Percentiles rank a stretch among this genome's conserved stretches.
These are phyloP conservation scores for Crocidura indochinensis DNA, from an alignment of 2,797 vertebrate species.

Conservation along the genomic window DNA sequence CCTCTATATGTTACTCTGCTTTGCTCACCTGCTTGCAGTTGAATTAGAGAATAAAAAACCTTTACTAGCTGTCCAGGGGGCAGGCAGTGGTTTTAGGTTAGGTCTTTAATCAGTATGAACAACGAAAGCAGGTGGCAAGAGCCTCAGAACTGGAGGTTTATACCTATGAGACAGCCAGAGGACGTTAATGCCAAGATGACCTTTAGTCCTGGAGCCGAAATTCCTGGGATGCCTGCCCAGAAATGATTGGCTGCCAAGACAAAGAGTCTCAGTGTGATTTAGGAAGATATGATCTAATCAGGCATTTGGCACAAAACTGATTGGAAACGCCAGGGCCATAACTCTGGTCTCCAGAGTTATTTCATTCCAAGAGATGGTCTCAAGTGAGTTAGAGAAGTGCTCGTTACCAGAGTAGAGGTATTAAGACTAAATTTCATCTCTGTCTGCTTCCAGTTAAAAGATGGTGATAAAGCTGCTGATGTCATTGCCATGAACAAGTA, in stretches of 20 bases:
- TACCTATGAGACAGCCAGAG: neutral
- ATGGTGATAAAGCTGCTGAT: neutral
- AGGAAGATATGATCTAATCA: constrained; percentile 33
- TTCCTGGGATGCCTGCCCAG: constrained; percentile 33
- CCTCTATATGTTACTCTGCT: too few species aligned
- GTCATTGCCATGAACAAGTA: neutral
- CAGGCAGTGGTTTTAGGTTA: neutral
- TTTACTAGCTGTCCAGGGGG: neutral
- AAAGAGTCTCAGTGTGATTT: constrained; percentile 17
- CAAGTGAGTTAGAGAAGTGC: constrained; percentile 35
- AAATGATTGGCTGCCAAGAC: constrained; percentile 37
- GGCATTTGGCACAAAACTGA: constrained; percentile 10
- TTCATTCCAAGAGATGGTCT: constrained; percentile 33
- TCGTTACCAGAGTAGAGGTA: constrained; percentile 36
- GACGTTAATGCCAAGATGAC: constrained; percentile 55
- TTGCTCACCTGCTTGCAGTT: neutral
- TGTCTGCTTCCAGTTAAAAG: neutral
- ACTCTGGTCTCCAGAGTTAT: neutral
- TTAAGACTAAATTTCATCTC: neutral
- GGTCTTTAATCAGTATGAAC: constrained; percentile 50
- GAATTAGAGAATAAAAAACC: neutral
- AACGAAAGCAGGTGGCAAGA: constrained; percentile 21
- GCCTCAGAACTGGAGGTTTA: neutral
- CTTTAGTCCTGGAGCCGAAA: constrained; percentile 34
- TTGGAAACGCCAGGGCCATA: neutral